Conservation (phyloP, 2,113 vertebrate genomes). For the zebrafish (Danio rerio) region GRCz12tu NC_133191.1:31172501-31173000, state of each 20-base stretch:
- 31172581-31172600: not conserved
- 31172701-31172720: slow-evolving; percentile 1
- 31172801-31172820: not conserved
- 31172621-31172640: not conserved
- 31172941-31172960: not conserved
- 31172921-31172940: not conserved
- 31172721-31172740: slow-evolving; percentile 16
- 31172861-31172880: not conserved
- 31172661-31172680: not conserved
- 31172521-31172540: not conserved
- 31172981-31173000: too few relatives aligned
- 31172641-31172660: slow-evolving; percentile 10
- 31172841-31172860: slow-evolving; percentile 19
- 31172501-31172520: too few relatives aligned
- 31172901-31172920: not conserved
- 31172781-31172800: slow-evolving; percentile 26
- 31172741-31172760: slow-evolving; percentile 28
- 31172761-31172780: slow-evolving; percentile 36
- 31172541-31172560: not conserved
- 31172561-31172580: not conserved
- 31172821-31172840: slow-evolving; percentile 22
- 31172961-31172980: too few relatives aligned
- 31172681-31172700: slow-evolving; percentile 22
- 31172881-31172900: not conserved
- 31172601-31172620: not conserved